Conservation (phyloP, 1,140 invertebrate genomes). For the Heliconius congener region DNA sequence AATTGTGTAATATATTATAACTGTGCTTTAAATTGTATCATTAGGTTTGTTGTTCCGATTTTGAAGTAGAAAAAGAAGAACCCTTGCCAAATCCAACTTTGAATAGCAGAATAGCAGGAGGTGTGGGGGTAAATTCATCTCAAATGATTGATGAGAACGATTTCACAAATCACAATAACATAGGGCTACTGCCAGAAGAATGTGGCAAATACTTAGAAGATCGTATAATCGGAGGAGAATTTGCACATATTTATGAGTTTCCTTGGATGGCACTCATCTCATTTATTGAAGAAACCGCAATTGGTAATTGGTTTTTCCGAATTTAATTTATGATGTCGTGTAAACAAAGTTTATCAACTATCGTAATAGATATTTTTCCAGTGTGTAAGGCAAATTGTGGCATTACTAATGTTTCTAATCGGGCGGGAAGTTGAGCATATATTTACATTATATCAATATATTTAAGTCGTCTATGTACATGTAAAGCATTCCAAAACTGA, state of each 20-base stretch:
- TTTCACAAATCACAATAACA: constrained; percentile 6
- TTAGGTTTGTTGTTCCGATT: constrained; percentile 20
- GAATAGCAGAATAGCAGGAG: neutral
- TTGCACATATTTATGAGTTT: constrained; percentile 37
- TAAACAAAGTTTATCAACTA: too few relatives aligned
- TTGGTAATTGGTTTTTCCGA: neutral
- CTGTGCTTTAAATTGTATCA: neutral
- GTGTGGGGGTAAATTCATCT: neutral
- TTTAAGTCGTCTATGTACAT: too few relatives aligned
- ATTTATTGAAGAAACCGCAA: neutral
- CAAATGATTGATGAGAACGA: neutral
- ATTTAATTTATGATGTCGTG: too few relatives aligned
- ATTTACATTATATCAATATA: too few relatives aligned
- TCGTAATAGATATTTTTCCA: too few relatives aligned
- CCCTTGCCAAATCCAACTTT: neutral
- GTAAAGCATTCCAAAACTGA: too few relatives aligned
- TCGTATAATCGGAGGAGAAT: constrained; percentile 30
- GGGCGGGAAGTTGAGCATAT: too few relatives aligned
- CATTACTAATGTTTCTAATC: too few relatives aligned
- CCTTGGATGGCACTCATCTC: constrained; percentile 44
- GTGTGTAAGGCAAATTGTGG: too few relatives aligned
- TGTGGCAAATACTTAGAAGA: constrained; percentile 34
- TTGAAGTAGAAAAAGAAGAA: neutral
- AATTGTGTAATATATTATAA: too few relatives aligned
- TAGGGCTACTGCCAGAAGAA: constrained; percentile 19